Conservation (phyloP, 2,888 invertebrate genomes). For the Heliconius ethilla region DNA sequence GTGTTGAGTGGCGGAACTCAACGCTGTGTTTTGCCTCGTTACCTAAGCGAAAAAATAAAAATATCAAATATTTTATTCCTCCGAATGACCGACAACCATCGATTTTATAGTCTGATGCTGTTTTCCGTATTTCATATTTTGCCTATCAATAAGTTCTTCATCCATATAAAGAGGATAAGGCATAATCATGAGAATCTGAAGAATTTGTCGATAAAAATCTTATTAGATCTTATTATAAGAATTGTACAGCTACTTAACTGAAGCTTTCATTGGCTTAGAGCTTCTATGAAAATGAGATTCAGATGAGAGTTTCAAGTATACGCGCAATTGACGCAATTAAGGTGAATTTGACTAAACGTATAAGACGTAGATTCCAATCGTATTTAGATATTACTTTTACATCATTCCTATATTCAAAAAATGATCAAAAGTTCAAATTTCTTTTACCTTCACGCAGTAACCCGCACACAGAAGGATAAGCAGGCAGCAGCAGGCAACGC, state of each 20-base stretch:
- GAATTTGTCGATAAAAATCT: slow-evolving; percentile 44
- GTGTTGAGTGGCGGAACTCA: no score
- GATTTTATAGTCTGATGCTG: not conserved
- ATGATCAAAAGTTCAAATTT: no score
- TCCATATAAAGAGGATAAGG: slow-evolving; percentile 45
- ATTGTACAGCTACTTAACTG: slow-evolving; percentile 24
- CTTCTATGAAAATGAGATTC: not conserved
- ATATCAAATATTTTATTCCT: no score
- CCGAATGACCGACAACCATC: not conserved
- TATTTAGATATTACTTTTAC: not conserved
- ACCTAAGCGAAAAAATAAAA: no score
- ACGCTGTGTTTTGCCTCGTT: no score
- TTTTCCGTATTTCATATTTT: slow-evolving; percentile 13
- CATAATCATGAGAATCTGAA: slow-evolving; percentile 37
- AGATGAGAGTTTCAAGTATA: not conserved
- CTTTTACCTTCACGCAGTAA: no score
- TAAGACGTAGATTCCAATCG: no score
- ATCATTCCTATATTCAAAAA: not conserved
- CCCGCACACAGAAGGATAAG: no score
- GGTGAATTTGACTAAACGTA: not conserved
- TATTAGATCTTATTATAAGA: slow-evolving; percentile 43
- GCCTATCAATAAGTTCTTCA: slow-evolving; percentile 46
- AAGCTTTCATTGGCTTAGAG: not conserved
- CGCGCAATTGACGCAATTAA: not conserved
- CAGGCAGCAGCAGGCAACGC: no score